A percentile compares a stretch with the other conserved stretches of the same genome.
Conservation (phyloP, 2,113 vertebrate genomes). For the Henicopernis longicauda region DNA sequence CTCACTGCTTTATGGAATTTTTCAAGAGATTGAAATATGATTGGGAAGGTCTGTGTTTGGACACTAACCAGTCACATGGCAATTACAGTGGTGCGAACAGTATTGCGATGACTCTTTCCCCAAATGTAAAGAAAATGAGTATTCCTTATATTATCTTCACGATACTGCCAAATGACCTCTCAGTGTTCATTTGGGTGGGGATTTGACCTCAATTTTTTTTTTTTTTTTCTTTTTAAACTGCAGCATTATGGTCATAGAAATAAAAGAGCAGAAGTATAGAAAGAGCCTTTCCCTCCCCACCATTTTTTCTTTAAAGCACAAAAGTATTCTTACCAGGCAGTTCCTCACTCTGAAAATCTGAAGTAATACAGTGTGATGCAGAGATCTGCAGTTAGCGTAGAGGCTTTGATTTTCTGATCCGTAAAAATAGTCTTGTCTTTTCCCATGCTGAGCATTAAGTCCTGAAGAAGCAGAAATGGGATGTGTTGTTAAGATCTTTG, state of each 20-base stretch:
- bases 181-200: background rate
- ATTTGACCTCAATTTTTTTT: background rate
- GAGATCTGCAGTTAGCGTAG: background rate
- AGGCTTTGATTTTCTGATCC: background rate
- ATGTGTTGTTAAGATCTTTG: background rate
- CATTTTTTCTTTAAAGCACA: background rate
- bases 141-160: background rate
- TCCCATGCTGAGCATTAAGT: background rate
- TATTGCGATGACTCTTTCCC: background rate
- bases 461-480: background rate
- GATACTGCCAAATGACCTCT: background rate
- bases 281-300: background rate
- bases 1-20: background rate
- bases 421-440: background rate
- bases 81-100: fast-evolving
- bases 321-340: background rate
- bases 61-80: fast-evolving
- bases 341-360: background rate
- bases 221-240: background rate
- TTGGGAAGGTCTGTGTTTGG: background rate
- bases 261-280: background rate
- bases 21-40: background rate
- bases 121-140: background rate
- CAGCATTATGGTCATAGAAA: background rate
- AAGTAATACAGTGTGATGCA: background rate